A percentile compares a stretch with the other conserved stretches of the same genome.
Conservation (phyloP, 1,140 invertebrate genomes). For the Zelostemma sp. region DNA sequence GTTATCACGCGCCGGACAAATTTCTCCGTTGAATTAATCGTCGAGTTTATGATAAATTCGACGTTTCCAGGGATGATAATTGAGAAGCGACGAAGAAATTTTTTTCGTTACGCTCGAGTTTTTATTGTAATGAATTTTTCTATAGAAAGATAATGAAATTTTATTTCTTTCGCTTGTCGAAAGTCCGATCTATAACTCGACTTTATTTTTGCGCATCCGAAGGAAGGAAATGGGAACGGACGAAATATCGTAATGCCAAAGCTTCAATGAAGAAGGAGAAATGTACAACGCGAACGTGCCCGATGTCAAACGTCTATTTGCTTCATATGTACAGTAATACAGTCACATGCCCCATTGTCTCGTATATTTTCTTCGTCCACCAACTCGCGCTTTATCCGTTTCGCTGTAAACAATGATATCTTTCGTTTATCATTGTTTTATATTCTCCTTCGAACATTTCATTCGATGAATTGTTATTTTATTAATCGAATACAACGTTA, state of each 20-base stretch:
- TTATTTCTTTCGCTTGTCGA: no score
- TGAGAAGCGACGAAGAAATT: no score
- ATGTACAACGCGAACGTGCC: constrained; percentile 12
- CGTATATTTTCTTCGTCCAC: constrained; percentile 10
- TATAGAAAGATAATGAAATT: no score
- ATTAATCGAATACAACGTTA: neutral
- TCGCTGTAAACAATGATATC: neutral
- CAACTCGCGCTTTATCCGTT: constrained; percentile 5
- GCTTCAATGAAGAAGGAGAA: constrained; percentile 23
- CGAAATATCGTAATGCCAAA: constrained; percentile 23
- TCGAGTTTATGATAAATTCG: no score
- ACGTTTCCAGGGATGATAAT: no score
- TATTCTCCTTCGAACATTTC: neutral
- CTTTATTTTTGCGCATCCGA: constrained; percentile 27
- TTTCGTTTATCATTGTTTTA: neutral
- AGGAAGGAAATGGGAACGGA: constrained; percentile 22
- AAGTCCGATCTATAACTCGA: no score
- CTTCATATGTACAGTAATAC: constrained; percentile 3
- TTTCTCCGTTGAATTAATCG: no score
- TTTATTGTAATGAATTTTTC: no score
- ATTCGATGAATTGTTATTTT: neutral
- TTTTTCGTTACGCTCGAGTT: no score
- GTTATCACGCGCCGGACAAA: no score
- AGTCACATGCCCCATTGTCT: constrained; percentile 8
- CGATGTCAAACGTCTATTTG: constrained; percentile 22